phyloP scores from a whole-genome alignment of 2,113 vertebrate genomes.

The Leptobrachium leishanense region DNA sequence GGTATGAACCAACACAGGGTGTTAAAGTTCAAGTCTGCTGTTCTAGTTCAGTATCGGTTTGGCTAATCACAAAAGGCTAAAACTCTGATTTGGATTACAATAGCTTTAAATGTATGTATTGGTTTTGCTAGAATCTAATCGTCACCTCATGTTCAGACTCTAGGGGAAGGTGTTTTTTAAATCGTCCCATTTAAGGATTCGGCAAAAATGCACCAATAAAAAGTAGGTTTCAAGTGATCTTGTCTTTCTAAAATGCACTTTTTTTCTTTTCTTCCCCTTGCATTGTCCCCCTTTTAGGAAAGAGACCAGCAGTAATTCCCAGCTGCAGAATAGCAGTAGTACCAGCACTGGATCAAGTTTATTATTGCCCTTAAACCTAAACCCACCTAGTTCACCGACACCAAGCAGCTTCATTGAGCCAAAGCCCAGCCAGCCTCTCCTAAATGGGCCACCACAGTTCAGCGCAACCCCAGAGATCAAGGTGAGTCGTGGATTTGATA shows the following conservation, averaged over 20 bases:
- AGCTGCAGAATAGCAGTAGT: slow-evolving; percentile 52
- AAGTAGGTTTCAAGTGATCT: too few species aligned
- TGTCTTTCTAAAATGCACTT: background rate
- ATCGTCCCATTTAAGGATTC: too few species aligned
- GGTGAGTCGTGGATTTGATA: slow-evolving; percentile 56
- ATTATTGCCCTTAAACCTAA: slow-evolving; percentile 82
- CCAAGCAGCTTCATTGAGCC: slow-evolving; percentile 84
- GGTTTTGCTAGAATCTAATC: too few species aligned
- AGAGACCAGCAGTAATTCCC: slow-evolving; percentile 67
- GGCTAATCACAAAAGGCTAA: too few species aligned
- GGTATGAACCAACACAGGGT: too few species aligned
- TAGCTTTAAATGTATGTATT: too few species aligned
- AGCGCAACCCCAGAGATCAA: slow-evolving; percentile 78
- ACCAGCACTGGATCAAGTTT: slow-evolving; percentile 74
- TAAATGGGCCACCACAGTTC: slow-evolving; percentile 87
- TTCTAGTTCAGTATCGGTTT: too few species aligned
- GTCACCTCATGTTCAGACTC: too few species aligned
- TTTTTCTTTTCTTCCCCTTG: background rate
- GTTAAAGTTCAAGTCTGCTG: too few species aligned
- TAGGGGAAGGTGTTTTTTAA: too few species aligned
- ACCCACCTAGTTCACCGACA: slow-evolving; percentile 83
- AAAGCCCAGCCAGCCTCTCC: slow-evolving; percentile 78
- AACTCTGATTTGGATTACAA: too few species aligned
- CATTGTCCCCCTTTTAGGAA: slow-evolving; percentile 65
- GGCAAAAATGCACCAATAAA: too few species aligned